phyloP scores from a whole-genome alignment of 2,888 invertebrate species.

The Schizotus pectinicornis region DNA sequence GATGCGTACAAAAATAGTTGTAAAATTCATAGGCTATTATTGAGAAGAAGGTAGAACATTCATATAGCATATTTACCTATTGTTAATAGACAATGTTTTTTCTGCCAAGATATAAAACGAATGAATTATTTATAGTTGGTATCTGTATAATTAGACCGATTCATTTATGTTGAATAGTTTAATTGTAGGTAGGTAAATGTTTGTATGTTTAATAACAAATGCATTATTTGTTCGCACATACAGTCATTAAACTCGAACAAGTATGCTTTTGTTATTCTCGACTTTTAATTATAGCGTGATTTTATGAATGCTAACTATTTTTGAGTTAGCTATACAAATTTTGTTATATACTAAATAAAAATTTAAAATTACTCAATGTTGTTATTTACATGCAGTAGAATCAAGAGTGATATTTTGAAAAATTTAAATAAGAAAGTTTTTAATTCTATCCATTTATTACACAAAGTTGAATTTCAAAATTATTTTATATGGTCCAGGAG shows the following conservation, averaged over 20 bases:
- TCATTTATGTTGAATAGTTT: slow-evolving; percentile 31
- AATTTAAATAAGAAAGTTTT: no score
- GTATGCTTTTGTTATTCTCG: slow-evolving; percentile 34
- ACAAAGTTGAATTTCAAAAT: no score
- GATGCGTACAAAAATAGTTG: slow-evolving; percentile 35
- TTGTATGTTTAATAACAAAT: slow-evolving; percentile 39
- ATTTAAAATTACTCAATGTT: no score
- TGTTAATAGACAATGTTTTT: no score
- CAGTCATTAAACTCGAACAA: slow-evolving; percentile 1
- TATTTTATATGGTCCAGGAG: no score
- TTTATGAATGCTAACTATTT: slow-evolving; percentile 50
- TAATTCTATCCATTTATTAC: no score
- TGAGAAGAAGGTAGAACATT: no score
- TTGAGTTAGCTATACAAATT: slow-evolving; percentile 26
- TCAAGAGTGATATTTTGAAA: no score
- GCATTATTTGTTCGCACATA: slow-evolving; percentile 29
- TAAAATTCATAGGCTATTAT: no score
- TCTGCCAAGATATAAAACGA: no score
- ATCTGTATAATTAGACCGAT: slow-evolving; percentile 1
- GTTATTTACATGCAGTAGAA: no score
- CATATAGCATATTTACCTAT: no score
- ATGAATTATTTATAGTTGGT: neutral
- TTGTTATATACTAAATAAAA: slow-evolving; percentile 8
- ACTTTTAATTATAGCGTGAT: slow-evolving; percentile 45
- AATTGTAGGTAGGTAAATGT: slow-evolving; percentile 46